Evolutionary conservation across 1,140 invertebrate species (phyloP).

Genomic region (Lineus longissimus): DNA sequence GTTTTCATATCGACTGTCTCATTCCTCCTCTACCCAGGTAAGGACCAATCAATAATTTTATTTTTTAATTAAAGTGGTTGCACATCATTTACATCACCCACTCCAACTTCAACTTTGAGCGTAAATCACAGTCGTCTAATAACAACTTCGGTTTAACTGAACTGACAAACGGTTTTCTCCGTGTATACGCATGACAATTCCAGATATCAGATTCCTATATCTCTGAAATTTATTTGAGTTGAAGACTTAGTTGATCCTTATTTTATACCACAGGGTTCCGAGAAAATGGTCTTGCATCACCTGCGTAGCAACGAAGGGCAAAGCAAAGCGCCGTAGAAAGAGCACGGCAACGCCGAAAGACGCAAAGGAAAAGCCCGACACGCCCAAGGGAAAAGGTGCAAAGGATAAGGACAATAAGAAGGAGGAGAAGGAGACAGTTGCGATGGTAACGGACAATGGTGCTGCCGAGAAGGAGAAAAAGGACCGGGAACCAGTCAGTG

Average conservation of each 20-base stretch:
- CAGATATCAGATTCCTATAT: background rate
- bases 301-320: constrained; percentile 25
- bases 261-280: constrained; percentile 36
- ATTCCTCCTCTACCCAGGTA: constrained; percentile 76
- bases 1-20: constrained; percentile 88
- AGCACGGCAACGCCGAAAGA: background rate
- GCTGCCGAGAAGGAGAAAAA: constrained; percentile 24
- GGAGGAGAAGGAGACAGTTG: constrained; percentile 23
- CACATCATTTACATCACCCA: background rate
- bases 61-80: background rate
- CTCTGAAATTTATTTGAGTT: background rate
- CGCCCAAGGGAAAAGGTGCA: constrained; percentile 26
- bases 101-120: background rate
- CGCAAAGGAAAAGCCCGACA: background rate
- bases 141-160: no score
- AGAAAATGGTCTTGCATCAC: constrained; percentile 44
- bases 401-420: constrained; percentile 20
- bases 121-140: background rate
- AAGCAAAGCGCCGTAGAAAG: background rate
- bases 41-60: background rate
- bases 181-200: background rate
- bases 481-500: constrained; percentile 14
- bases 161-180: background rate
- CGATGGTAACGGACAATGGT: constrained; percentile 7
- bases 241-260: background rate